These are phyloP conservation scores for Colistium nudipinnis DNA, from an alignment of 2,113 vertebrate species.

Conservation along the genomic window DNA sequence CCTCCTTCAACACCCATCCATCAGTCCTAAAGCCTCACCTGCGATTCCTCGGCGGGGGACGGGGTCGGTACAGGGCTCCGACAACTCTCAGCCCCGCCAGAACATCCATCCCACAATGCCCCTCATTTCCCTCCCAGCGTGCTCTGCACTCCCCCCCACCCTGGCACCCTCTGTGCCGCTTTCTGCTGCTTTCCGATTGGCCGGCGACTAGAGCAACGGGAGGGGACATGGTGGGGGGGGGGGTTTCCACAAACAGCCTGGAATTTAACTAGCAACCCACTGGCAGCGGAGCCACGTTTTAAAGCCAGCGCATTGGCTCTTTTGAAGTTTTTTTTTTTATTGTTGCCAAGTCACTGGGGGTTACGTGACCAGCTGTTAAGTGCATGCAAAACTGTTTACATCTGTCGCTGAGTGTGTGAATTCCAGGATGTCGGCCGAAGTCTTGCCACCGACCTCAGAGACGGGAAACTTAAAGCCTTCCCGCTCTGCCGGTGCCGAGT, in stretches of 20 bases:
- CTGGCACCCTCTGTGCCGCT: constrained; percentile 55
- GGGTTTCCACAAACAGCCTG: constrained; percentile 25
- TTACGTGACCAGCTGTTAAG: constrained; percentile 66
- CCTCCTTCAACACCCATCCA: constrained; percentile 52
- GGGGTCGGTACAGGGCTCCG: constrained; percentile 45
- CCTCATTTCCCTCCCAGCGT: constrained; percentile 74
- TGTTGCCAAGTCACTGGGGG: constrained; percentile 60
- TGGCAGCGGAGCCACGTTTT: constrained; percentile 21
- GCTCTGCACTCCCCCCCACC: constrained; percentile 41
- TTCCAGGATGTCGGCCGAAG: constrained; percentile 64
- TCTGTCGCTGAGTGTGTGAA: constrained; percentile 59
- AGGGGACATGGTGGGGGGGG: constrained; percentile 1
- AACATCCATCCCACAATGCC: constrained; percentile 74
- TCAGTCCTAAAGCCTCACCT: constrained; percentile 62
- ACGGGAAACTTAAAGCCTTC: constrained; percentile 64
- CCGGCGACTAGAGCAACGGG: constrained; percentile 14
- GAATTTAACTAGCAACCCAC: constrained; percentile 65
- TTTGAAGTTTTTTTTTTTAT: constrained; percentile 73
- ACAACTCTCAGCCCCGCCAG: constrained; percentile 62
- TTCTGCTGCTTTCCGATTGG: constrained; percentile 50
- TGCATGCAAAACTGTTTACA: constrained; percentile 66
- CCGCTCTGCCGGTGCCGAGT: constrained; percentile 48
- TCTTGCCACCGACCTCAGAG: constrained; percentile 52
- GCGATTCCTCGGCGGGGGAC: constrained; percentile 56
- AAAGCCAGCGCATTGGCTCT: constrained; percentile 35